Percentiles rank a stretch among this genome's conserved stretches.
Conservation (phyloP, 2,113 vertebrate species). For the Pterophyllum scalare region DNA sequence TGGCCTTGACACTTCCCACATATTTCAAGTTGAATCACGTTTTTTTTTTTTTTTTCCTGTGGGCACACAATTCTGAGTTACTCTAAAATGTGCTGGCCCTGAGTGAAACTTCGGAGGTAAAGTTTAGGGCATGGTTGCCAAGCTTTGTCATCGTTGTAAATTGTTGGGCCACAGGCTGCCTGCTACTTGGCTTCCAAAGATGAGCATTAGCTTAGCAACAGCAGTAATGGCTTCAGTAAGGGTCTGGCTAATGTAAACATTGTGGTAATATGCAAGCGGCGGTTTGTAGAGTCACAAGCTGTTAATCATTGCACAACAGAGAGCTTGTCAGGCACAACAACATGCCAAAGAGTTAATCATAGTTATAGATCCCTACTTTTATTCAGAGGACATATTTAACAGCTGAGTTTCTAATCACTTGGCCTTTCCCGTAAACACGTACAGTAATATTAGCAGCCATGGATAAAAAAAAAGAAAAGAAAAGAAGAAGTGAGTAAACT, state of each 20-base stretch:
- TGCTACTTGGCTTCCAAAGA: conserved; percentile 29
- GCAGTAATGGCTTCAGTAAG: conserved; percentile 60
- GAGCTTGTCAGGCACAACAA: conserved; percentile 71
- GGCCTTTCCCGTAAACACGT: conserved; percentile 53
- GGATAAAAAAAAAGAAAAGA: conserved; percentile 27
- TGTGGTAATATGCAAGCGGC: conserved; percentile 73
- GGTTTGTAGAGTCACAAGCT: conserved; percentile 74
- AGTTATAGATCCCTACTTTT: conserved; percentile 62
- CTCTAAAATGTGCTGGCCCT: conserved; percentile 40
- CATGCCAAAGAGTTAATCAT: conserved; percentile 69
- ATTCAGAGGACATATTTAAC: conserved; percentile 70
- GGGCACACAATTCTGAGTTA: conserved; percentile 59
- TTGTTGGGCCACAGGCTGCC: conserved; percentile 37
- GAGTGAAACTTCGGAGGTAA: conserved; percentile 51
- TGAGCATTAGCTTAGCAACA: conserved; percentile 55
- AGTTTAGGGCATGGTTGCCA: conserved; percentile 49
- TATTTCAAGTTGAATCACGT: conserved; percentile 71
- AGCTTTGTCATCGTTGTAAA: conserved; percentile 51
- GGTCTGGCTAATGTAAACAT: conserved; percentile 70
- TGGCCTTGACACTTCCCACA: conserved; percentile 75
- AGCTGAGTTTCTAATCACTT: conserved; percentile 67
- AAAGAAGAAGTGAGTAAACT: conserved; percentile 17
- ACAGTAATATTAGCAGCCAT: conserved; percentile 28
- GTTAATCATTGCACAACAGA: conserved; percentile 83
- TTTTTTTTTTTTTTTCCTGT: conserved; percentile 42